Evolutionary conservation across 2,888 invertebrate species (phyloP), one percentile per base, ranked within the genome.

Genomic region (Hirtodrosophila confusa): DNA sequence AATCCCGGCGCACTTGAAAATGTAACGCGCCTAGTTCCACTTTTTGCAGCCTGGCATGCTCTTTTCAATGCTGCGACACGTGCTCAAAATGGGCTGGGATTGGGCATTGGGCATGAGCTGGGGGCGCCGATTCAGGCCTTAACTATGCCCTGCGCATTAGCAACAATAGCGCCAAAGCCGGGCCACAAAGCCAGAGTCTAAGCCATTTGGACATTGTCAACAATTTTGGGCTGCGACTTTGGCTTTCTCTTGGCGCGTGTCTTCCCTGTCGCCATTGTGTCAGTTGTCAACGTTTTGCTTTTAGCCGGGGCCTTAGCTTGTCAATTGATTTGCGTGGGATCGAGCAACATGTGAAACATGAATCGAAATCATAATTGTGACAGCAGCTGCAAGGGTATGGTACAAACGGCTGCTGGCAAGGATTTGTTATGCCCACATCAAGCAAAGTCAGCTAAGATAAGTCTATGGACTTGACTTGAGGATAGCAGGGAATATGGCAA

Each of bases 161-260:
- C 60, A 62, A 75, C 85, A 82, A 76, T 61, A 39, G 41, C 24
- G 3, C 35, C 33, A 31, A 37, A 49, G 40, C 48, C 50, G 1
- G 6, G 6, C 27, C 1, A 6, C 27, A 27, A 27, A 27, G 27
- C 27, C 53, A 48, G 33, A 31, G 44, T 37, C 70, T 65, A 66
- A 70, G 82, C 80, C 86, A 84, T 84, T 83, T 71, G 82, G 78
- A 78, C 80, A 86, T 83, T 86, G 82, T 83, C 82, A 86, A 86
- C 86, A 84, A 69, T 63, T 76, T 75, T 50, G 43, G 56, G 54
- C 39, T 50, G 31, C 56, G 61, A 67, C 72, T 70, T 49, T 45
- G 61, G 63, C 82, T 68, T 80, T 82, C 60, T 71, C 62, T 63
- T 61, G 40, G 41, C 80, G 82, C 83, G 77, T 80, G 86, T 69